These are phyloP conservation scores for Cyprinella venusta DNA, from an alignment of 2,797 vertebrate genomes.

Conservation along the genomic window DNA sequence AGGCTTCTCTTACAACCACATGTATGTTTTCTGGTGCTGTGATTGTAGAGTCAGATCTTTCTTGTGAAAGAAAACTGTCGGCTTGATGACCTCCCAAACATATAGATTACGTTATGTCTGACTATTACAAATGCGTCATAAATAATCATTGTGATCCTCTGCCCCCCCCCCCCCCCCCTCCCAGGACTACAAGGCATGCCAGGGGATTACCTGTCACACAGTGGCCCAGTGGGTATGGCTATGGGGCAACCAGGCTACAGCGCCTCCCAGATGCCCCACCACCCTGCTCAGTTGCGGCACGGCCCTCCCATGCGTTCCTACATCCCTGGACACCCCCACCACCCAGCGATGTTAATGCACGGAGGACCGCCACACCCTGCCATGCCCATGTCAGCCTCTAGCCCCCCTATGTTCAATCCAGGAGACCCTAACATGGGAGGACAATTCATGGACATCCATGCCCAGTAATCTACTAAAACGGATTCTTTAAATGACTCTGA, in stretches of 20 bases:
- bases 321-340: slow-evolving; percentile 88
- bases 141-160: slow-evolving; percentile 47
- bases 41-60: neutral
- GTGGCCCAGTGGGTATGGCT: slow-evolving; percentile 87
- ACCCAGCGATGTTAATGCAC: slow-evolving; percentile 89
- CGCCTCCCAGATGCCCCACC: slow-evolving; percentile 84
- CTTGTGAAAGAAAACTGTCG: neutral
- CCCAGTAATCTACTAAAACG: slow-evolving; percentile 84
- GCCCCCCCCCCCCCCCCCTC: slow-evolving; percentile 58
- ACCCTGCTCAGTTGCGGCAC: slow-evolving; percentile 84
- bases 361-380: slow-evolving; percentile 88
- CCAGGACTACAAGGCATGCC: slow-evolving; percentile 91
- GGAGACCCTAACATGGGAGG: slow-evolving; percentile 85
- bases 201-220: slow-evolving; percentile 90
- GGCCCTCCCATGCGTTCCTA: slow-evolving; percentile 89
- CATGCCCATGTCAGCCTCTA: slow-evolving; percentile 88
- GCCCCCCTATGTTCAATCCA: slow-evolving; percentile 83
- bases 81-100: slow-evolving; percentile 22
- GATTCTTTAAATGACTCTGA: slow-evolving; percentile 77
- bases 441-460: slow-evolving; percentile 89
- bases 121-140: slow-evolving; percentile 28
- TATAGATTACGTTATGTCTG: slow-evolving; percentile 1
- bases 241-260: slow-evolving; percentile 87
- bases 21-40: slow-evolving; percentile 10
- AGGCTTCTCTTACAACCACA: slow-evolving; percentile 22